Percentiles rank a stretch among this genome's conserved stretches.
Conservation (phyloP, 2,888 invertebrate genomes). For the Vanessa cardui region DNA sequence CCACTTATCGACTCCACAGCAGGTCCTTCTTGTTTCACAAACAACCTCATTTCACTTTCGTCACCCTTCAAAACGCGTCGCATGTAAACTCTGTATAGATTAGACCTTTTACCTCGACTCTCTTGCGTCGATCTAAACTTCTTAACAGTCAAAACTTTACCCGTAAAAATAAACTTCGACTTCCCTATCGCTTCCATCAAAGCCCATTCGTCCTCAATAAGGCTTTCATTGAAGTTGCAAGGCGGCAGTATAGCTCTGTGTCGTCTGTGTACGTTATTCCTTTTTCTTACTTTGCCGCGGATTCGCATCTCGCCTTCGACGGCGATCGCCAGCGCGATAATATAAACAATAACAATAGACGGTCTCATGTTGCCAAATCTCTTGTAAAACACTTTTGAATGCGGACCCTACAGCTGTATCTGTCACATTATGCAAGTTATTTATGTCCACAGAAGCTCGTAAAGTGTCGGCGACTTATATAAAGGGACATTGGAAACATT, state of each 20-base stretch:
- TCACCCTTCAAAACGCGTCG: slow-evolving; percentile 77
- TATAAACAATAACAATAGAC: slow-evolving; percentile 72
- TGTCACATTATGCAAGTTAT: slow-evolving; percentile 78
- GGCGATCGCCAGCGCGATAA: slow-evolving; percentile 70
- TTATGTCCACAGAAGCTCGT: slow-evolving; percentile 67
- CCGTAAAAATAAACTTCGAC: slow-evolving; percentile 80
- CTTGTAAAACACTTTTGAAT: slow-evolving; percentile 65
- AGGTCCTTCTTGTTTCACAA: slow-evolving; percentile 64
- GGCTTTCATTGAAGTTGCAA: slow-evolving; percentile 78
- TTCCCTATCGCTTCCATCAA: slow-evolving; percentile 78
- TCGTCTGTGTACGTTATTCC: slow-evolving; percentile 66
- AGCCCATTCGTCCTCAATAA: slow-evolving; percentile 78
- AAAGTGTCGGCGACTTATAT: slow-evolving; percentile 68
- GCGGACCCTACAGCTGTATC: slow-evolving; percentile 67
- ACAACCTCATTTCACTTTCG: slow-evolving; percentile 62
- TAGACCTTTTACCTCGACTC: slow-evolving; percentile 60
- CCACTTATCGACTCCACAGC: slow-evolving; percentile 67
- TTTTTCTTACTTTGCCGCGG: slow-evolving; percentile 77
- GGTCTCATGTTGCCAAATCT: slow-evolving; percentile 69
- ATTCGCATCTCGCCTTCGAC: slow-evolving; percentile 73
- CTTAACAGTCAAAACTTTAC: slow-evolving; percentile 75
- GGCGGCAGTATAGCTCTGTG: slow-evolving; percentile 72
- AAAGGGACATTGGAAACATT: slow-evolving; percentile 58
- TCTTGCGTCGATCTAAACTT: slow-evolving; percentile 64
- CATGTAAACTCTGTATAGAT: slow-evolving; percentile 74